Conservation (phyloP, 2,888 invertebrate species). For the Caenorhabditis angaria region DNA sequence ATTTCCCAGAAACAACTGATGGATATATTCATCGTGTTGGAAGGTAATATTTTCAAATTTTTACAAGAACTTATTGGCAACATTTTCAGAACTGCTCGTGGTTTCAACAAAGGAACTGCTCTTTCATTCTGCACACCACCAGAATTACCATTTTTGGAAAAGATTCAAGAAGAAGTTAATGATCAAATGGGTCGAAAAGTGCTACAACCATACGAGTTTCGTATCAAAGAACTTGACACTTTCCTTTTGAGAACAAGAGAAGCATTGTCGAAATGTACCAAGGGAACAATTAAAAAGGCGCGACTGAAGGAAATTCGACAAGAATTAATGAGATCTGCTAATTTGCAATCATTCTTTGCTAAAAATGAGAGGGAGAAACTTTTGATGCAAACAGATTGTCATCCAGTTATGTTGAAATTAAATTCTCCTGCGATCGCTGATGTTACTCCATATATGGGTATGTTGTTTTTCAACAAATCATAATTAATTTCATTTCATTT, state of each 20-base stretch:
- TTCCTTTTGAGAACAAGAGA: slow-evolving; percentile 93
- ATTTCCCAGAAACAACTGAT: slow-evolving; percentile 88
- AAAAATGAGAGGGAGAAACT: slow-evolving; percentile 67
- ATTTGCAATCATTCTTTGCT: slow-evolving; percentile 59
- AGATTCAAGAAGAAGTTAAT: slow-evolving; percentile 75
- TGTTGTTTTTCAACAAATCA: too few species aligned
- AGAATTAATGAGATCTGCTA: slow-evolving; percentile 76
- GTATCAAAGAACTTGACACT: slow-evolving; percentile 92
- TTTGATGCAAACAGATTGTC: slow-evolving; percentile 65
- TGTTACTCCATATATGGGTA: slow-evolving; percentile 69
- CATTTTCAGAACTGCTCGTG: slow-evolving; percentile 75
- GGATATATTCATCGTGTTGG: slow-evolving; percentile 96
- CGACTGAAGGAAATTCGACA: slow-evolving; percentile 92
- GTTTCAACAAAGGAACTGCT: slow-evolving; percentile 73
- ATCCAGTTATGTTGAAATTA: slow-evolving; percentile 59
- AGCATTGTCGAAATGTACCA: slow-evolving; percentile 92
- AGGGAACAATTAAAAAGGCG: slow-evolving; percentile 91
- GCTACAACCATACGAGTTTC: slow-evolving; percentile 88
- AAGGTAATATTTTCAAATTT: slow-evolving; percentile 69
- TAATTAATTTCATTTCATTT: not conserved
- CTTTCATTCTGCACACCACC: slow-evolving; percentile 66
- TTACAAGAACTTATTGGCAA: not conserved
- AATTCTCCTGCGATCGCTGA: slow-evolving; percentile 66
- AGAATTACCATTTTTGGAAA: slow-evolving; percentile 56
- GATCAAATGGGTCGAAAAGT: slow-evolving; percentile 70